phyloP scores from a whole-genome alignment of 2,888 invertebrate genomes.

The Pocota personata region DNA sequence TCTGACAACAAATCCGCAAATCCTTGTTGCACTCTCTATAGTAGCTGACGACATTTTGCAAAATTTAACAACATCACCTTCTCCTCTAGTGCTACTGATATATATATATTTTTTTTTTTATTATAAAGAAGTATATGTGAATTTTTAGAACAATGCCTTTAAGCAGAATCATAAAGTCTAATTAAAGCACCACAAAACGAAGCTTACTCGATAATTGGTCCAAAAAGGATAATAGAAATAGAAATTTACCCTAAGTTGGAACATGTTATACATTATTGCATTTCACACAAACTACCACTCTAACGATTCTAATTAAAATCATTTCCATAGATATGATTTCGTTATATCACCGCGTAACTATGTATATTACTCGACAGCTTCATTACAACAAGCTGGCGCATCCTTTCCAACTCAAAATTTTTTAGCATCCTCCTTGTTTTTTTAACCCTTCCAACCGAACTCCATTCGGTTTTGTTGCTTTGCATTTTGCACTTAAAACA shows the following conservation, averaged over 20 bases:
- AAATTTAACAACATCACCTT: too few species aligned
- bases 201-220: background rate
- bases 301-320: background rate
- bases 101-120: background rate
- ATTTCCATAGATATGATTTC: background rate
- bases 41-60: too few species aligned
- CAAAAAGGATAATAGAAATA: background rate
- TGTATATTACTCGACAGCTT: background rate
- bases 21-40: too few species aligned
- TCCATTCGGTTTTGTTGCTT: constrained; percentile 7
- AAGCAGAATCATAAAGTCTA: background rate
- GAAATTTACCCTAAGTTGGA: background rate
- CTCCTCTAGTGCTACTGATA: too few species aligned
- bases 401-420: background rate
- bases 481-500: constrained; percentile 29
- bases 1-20: too few species aligned
- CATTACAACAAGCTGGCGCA: background rate
- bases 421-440: background rate
- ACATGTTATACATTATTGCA: background rate
- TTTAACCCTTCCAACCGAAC: background rate
- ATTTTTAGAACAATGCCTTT: background rate
- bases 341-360: background rate
- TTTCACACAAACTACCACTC: background rate
- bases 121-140: background rate
- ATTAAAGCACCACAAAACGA: background rate